These are phyloP conservation scores for Ochlodes sylvanus DNA, from an alignment of 2,888 invertebrate species.

Conservation along the genomic window DNA sequence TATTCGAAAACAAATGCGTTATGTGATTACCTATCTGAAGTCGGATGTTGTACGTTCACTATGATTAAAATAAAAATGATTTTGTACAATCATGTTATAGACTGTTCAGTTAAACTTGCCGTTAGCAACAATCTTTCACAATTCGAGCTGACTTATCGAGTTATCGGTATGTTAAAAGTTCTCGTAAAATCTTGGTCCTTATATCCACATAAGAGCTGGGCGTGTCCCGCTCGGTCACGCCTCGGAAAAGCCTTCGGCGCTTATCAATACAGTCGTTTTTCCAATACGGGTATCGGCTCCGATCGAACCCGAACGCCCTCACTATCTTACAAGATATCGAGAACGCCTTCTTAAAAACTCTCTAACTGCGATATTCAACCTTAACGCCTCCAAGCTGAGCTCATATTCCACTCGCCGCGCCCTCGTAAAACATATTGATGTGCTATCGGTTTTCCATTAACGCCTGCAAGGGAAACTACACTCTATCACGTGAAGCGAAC, in stretches of 20 bases:
- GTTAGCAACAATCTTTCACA: not conserved
- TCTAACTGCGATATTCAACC: conserved; percentile 55
- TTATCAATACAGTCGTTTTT: conserved; percentile 78
- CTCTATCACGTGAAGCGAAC: conserved; percentile 51
- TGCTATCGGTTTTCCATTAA: conserved; percentile 84
- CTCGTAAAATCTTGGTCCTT: conserved; percentile 20
- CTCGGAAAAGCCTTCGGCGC: conserved; percentile 69
- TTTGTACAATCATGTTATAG: not conserved
- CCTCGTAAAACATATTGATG: conserved; percentile 82
- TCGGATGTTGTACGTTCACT: too few species aligned
- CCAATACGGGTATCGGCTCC: conserved; percentile 80
- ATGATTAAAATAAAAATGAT: too few species aligned
- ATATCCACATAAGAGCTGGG: conserved; percentile 74
- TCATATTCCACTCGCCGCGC: conserved; percentile 53
- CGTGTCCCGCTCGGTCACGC: conserved; percentile 75
- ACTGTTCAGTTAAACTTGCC: not conserved
- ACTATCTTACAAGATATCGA: conserved; percentile 84
- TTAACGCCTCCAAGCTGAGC: conserved; percentile 56
- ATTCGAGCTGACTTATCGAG: not conserved
- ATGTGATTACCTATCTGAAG: too few species aligned
- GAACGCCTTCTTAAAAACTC: conserved; percentile 80
- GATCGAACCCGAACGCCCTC: conserved; percentile 82
- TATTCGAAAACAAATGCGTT: too few species aligned
- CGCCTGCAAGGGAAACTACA: conserved; percentile 52
- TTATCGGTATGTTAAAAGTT: conserved; percentile 6